phyloP scores from a whole-genome alignment of 2,113 vertebrate genomes.

The Lepus americanus region DNA sequence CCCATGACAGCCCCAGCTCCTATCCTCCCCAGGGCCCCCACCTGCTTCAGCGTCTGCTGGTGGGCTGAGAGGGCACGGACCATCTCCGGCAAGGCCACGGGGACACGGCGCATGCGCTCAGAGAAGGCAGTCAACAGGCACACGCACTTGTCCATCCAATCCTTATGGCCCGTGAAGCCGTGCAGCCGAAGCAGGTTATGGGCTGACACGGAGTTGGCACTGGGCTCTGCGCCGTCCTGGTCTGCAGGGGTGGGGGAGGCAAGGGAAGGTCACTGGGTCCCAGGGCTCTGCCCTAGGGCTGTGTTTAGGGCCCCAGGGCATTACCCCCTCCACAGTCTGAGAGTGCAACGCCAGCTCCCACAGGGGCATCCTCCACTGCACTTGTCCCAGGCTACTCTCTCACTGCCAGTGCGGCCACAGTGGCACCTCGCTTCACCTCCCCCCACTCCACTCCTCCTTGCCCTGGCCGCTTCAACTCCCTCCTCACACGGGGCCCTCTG shows the following conservation, averaged over 20 bases:
- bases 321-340: not conserved
- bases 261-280: not conserved
- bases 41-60: constrained; percentile 94
- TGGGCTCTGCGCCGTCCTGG: constrained; percentile 96
- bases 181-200: constrained; percentile 94
- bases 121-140: constrained; percentile 93
- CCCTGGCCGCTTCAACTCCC: no score
- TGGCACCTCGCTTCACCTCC: not conserved
- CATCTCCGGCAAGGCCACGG: constrained; percentile 94
- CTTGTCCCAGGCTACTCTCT: not conserved
- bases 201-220: constrained; percentile 92
- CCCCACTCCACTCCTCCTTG: not conserved
- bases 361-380: not conserved
- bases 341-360: not conserved
- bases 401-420: not conserved
- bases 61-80: constrained; percentile 89
- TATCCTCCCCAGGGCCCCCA: constrained; percentile 71
- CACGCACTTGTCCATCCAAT: constrained; percentile 91
- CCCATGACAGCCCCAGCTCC: not conserved
- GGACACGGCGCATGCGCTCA: constrained; percentile 91
- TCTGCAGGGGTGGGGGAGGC: constrained; percentile 84
- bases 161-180: constrained; percentile 89
- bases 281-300: not conserved
- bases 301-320: not conserved
- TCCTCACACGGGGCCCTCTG: fast-evolving